Conservation (phyloP, 2,888 invertebrate species). For the Metopia argyrocephala region DNA sequence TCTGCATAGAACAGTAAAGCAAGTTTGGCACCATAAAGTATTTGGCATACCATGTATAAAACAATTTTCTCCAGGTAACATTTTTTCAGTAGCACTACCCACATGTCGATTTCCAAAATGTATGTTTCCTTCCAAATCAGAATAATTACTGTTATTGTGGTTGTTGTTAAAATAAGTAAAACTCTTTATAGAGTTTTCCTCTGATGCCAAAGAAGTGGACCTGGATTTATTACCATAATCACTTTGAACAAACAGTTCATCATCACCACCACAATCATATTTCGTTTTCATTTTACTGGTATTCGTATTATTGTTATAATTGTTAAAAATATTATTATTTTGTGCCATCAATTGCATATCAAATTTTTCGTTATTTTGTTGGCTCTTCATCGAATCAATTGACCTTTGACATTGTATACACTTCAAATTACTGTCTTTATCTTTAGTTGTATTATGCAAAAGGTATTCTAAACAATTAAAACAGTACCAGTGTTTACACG, state of each 20-base stretch:
- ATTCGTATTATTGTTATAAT: conserved; percentile 14
- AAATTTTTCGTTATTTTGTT: conserved; percentile 67
- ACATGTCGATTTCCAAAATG: conserved; percentile 39
- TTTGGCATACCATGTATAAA: conserved; percentile 86
- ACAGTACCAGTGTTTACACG: conserved; percentile 89
- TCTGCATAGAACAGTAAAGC: conserved; percentile 83
- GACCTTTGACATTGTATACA: conserved; percentile 85
- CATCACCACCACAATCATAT: conserved; percentile 53
- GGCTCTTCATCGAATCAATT: conserved; percentile 82
- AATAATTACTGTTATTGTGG: conserved; percentile 36
- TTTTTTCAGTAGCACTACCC: conserved; percentile 50
- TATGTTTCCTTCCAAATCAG: conserved; percentile 34
- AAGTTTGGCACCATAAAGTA: conserved; percentile 85
- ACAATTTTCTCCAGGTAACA: conserved; percentile 81
- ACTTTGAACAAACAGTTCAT: not conserved
- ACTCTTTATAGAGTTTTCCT: conserved; percentile 54
- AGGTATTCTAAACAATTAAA: conserved; percentile 85
- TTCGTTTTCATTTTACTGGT: conserved; percentile 5
- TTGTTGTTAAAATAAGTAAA: conserved; percentile 46
- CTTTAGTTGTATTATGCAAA: conserved; percentile 81
- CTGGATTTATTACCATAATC: conserved; percentile 31
- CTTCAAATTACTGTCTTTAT: conserved; percentile 83
- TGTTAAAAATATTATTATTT: conserved; percentile 3
- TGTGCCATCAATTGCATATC: conserved; percentile 37
- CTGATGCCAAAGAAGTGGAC: conserved; percentile 51